Base-by-base conservation (phyloP, 2,888 invertebrate species). In the Cotesia congregata region DNA sequence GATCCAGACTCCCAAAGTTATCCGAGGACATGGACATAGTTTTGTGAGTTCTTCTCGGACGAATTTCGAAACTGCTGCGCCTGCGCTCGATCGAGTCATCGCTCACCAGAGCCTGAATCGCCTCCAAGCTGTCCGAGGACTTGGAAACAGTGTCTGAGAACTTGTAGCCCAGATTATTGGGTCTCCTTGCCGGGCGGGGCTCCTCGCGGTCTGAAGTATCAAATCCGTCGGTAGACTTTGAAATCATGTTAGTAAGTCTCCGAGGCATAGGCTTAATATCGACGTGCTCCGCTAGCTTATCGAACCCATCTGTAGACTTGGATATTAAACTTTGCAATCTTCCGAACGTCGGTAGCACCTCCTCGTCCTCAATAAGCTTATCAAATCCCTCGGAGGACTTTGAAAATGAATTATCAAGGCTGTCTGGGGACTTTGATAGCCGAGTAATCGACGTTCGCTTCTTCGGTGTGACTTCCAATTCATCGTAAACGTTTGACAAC, bases 21-120 rank as follows among this genome's bases (percentile, higher is more conserved):
- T 89, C 89, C 40, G 88, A 86, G 0, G 89, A 89, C 77, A 88
- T 89, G 3, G 89, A 89, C 67, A 87, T 85, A 41, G 82, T 71
- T 76, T 85, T 86, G 0, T 83, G 80, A 1, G 81, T 72, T 64
- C 82, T 79, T 1, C 82, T 82, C 0, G 80, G 80, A 6, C 83
- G 78, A 1, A 86, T 82, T 71, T 87, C 87, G 76, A 86, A 86
- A 75, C 85, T 85, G 77, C 85, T 85, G 39, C 87, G 76, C 39
- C 80, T 74, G 68, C 82, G 79, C 20, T 83, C 83, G 70, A 83
- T 82, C 60, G 83, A 82, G 61, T 83, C 83, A 74, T 83, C 83
- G 78, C 84, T 86, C 40, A 82, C 75, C 12, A 84, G 40, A 0
- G 85, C 83, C 30, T 86, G 85, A 4, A 87, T 82, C 3, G 82